These are phyloP conservation scores for Pangasius mekongensis DNA, from an alignment of 2,797 vertebrate genomes.

Conservation along the genomic window DNA sequence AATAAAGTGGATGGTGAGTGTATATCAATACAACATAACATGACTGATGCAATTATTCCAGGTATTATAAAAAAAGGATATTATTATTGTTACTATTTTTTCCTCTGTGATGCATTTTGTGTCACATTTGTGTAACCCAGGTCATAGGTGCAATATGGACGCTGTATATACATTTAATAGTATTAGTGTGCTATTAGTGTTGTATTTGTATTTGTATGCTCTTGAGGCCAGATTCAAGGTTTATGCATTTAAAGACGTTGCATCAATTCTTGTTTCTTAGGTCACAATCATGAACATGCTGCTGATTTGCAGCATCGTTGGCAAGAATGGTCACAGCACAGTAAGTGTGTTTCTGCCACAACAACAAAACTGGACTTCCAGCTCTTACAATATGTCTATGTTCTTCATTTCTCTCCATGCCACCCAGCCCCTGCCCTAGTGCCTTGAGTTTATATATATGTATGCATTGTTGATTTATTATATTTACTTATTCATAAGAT, in stretches of 20 bases:
- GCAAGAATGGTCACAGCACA: constrained; percentile 77
- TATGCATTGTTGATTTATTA: not conserved
- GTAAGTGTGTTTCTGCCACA: constrained; percentile 62
- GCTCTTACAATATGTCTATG: not conserved
- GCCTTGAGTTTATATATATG: not conserved
- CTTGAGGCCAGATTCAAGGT: not conserved
- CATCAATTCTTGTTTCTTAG: constrained; percentile 50
- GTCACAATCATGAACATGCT: constrained; percentile 58
- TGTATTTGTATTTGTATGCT: not conserved
- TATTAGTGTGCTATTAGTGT: not conserved
- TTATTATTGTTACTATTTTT: not conserved
- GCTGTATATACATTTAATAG: not conserved
- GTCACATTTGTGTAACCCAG: not conserved
- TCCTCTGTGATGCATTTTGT: not conserved
- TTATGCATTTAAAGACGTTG: not conserved
- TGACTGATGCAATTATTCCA: not conserved
- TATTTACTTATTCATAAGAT: not conserved
- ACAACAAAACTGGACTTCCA: not conserved
- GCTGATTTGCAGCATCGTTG: constrained; percentile 71
- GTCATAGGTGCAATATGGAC: not conserved
- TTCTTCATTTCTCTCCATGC: not conserved
- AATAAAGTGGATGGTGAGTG: not conserved
- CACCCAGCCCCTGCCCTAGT: not conserved
- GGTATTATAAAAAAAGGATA: not conserved
- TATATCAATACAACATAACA: not conserved